Evolutionary conservation across 1,140 invertebrate genomes (phyloP).

Genomic region (Drosophila orena): DNA sequence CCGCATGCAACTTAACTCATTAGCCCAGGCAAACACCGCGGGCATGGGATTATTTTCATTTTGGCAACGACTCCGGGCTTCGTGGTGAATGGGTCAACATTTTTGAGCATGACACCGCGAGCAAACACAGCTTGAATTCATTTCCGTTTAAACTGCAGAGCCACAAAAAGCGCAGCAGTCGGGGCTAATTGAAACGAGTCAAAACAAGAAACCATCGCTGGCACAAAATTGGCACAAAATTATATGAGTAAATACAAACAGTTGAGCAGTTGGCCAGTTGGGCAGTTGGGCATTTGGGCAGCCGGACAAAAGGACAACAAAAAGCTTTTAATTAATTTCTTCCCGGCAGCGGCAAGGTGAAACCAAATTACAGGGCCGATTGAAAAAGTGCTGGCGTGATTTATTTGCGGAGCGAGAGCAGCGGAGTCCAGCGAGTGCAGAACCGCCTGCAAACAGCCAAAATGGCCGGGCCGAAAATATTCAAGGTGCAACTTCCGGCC

Average conservation of each 20-base stretch:
- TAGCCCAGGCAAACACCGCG: conserved; percentile 45
- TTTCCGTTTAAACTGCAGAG: conserved; percentile 76
- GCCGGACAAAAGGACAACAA: conserved; percentile 34
- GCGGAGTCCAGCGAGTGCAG: conserved; percentile 56
- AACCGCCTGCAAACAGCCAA: conserved; percentile 60
- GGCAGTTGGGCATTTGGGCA: not conserved
- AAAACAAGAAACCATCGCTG: conserved; percentile 3
- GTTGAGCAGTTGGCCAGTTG: not conserved
- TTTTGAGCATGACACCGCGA: conserved; percentile 49
- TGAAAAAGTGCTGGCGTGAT: conserved; percentile 63
- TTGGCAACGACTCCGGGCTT: not conserved
- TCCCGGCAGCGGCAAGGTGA: conserved; percentile 35
- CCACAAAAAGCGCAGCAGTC: conserved; percentile 31
- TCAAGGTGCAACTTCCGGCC: conserved; percentile 32
- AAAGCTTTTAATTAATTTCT: conserved; percentile 57
- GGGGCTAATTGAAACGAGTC: conserved; percentile 21
- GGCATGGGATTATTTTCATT: not conserved
- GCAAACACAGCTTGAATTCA: conserved; percentile 71
- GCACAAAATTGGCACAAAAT: conserved; percentile 31
- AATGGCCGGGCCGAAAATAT: conserved; percentile 49
- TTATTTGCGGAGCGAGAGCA: conserved; percentile 43
- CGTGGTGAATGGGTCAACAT: conserved; percentile 36
- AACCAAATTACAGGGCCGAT: conserved; percentile 21
- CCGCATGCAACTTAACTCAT: conserved; percentile 58
- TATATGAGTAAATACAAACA: conserved; percentile 57